A percentile compares a stretch with the other conserved stretches of the same genome.
These are phyloP conservation scores for Scyliorhinus canicula DNA, from an alignment of 2,797 vertebrate genomes.

Conservation along the genomic window DNA sequence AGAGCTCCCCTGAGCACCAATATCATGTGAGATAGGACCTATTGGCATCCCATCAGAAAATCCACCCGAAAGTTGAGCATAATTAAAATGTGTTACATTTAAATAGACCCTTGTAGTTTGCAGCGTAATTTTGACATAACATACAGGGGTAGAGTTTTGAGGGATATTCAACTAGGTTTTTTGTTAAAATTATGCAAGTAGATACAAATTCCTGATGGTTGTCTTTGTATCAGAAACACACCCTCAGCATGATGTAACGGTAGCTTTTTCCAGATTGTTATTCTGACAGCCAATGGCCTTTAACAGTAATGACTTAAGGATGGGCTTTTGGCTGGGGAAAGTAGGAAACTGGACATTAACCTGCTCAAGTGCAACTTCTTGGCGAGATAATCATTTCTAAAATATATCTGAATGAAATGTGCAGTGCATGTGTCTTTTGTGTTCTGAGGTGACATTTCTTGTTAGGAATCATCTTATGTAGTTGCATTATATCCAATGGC, in stretches of 20 bases:
- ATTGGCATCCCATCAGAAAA: background rate
- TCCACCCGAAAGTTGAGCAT: background rate
- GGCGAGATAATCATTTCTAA: background rate
- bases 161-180: background rate
- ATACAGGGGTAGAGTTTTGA: background rate
- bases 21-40: background rate
- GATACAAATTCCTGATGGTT: background rate
- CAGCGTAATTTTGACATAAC: background rate
- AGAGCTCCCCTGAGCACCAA: background rate
- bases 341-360: background rate
- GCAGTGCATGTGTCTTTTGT: background rate
- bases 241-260: background rate
- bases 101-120: background rate
- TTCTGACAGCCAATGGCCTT: background rate
- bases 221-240: background rate
- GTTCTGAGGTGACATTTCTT: background rate
- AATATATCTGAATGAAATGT: background rate
- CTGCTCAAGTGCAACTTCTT: background rate
- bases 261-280: background rate
- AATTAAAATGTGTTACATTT: background rate
- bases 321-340: background rate
- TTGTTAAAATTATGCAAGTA: background rate
- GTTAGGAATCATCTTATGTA: background rate
- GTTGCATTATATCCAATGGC: background rate
- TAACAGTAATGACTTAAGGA: background rate